phyloP scores from a whole-genome alignment of 2,113 vertebrate species.

The Vidua macroura region DNA sequence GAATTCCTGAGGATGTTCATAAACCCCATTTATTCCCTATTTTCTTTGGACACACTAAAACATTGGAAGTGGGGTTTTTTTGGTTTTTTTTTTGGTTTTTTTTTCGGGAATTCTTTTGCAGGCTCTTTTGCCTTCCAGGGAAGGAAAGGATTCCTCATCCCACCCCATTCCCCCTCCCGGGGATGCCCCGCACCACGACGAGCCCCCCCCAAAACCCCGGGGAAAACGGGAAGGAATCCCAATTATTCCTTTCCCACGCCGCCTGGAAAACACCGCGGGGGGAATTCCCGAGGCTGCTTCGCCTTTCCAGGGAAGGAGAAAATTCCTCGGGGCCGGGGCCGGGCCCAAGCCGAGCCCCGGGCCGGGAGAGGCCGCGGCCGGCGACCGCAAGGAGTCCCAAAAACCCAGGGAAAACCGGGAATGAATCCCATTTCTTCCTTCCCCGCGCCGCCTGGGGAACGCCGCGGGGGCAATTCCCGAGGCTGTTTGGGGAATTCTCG shows the following conservation, averaged over 20 bases:
- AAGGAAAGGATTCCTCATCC: too few species aligned
- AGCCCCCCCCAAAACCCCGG: not conserved
- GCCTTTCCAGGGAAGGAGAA: not conserved
- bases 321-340: not conserved
- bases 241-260: not conserved
- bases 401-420: not conserved
- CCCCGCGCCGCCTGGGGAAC: not conserved
- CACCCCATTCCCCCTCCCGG: not conserved
- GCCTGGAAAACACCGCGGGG: not conserved
- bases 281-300: not conserved
- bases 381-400: not conserved
- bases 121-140: not conserved
- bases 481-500: accelerated
- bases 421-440: accelerated
- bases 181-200: not conserved
- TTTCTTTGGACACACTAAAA: not conserved
- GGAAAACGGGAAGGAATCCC: accelerated
- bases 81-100: too few species aligned
- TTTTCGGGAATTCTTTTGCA: not conserved
- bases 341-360: not conserved
- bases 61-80: too few species aligned
- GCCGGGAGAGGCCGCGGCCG: not conserved
- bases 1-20: not conserved
- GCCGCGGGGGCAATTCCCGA: not conserved
- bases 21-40: not conserved